Base-by-base conservation (phyloP, 2,113 vertebrate genomes). In the Albula goreensis region DNA sequence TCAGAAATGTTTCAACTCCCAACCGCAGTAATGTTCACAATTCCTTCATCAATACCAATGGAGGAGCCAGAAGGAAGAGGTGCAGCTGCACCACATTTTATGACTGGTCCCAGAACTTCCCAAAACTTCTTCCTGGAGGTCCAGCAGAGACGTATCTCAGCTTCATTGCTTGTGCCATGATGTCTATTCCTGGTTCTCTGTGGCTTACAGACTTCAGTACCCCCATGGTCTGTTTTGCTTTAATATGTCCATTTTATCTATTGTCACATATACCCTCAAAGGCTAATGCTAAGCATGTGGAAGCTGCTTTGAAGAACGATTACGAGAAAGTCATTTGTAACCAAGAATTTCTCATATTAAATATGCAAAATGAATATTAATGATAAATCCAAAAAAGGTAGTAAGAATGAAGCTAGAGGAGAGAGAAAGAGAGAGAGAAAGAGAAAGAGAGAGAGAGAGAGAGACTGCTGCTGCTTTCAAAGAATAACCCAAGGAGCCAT, bases 231-330 rank as follows among this genome's bases (percentile, higher is more conserved):
- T 49, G 41, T 25, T 57, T 83, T 13, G 3, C 19, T 70, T 49
- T 19, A 50, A 13, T 83, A 19, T 83, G 57, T 25, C 81, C 48
- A 74, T 66, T 83, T 49, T 11, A 13, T 53, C 22, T 70, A 48
- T 53, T n/a, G 50, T 49, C 52, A 9, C n/a, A 3, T 0, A 70
- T 70, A n/a, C 17, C 17, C 66, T 49, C 49, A 22, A 74, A 4
- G 22, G n/a, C 25, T 70, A 84, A 70, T 84, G 31, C n/a, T 50
- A 77, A 84, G 51, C 83, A 84, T 66, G 25, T 74, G 6, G 63
- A 48, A 74, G 81, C 52, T 22, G 31, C 57, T 70, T 41, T 48
- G 49, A 70, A 74, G 17, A n/a, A 50, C 19, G 4, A 84, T 41
- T 48, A 22, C 12, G 12, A 17, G 9, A 31, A n/a, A 74, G 70